These are phyloP conservation scores for Orius insidiosus DNA, from an alignment of 1,140 invertebrate genomes.

Conservation along the genomic window DNA sequence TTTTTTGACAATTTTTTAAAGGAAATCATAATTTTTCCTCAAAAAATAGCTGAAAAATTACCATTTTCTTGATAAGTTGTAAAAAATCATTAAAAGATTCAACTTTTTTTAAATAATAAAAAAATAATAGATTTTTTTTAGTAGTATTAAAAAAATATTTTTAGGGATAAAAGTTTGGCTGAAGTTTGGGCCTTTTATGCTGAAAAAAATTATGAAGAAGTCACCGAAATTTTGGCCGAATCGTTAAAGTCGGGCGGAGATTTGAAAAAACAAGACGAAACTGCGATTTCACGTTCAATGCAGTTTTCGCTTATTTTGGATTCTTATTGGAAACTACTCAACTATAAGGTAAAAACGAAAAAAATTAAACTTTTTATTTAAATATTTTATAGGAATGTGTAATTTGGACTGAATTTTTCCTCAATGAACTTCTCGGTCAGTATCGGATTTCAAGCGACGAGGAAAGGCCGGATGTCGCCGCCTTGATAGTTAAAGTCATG, in stretches of 20 bases:
- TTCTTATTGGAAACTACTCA: slow-evolving; percentile 11
- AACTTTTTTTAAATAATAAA: too few relatives aligned
- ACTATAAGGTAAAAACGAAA: slow-evolving; percentile 11
- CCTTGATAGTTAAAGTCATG: slow-evolving; percentile 45
- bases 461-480: slow-evolving; percentile 41
- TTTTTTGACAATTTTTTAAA: too few relatives aligned
- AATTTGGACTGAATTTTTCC: slow-evolving; percentile 52
- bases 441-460: slow-evolving; percentile 14
- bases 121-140: too few relatives aligned
- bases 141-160: too few relatives aligned
- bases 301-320: slow-evolving; percentile 26
- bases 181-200: slow-evolving; percentile 40
- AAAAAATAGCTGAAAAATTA: too few relatives aligned
- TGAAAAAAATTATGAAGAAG: slow-evolving; percentile 40
- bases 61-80: too few relatives aligned
- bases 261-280: slow-evolving; percentile 23
- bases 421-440: slow-evolving; percentile 32
- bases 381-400: slow-evolving; percentile 40
- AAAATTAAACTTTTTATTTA: slow-evolving; percentile 2
- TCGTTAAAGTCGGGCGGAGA: slow-evolving; percentile 32
- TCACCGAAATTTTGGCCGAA: slow-evolving; percentile 42
- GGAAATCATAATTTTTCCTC: too few relatives aligned
- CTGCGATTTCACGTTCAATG: slow-evolving; percentile 32
- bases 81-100: too few relatives aligned
- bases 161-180: slow-evolving; percentile 32